Evolutionary conservation across 2,113 vertebrate species (phyloP).

Genomic region (Cathartes aura): DNA sequence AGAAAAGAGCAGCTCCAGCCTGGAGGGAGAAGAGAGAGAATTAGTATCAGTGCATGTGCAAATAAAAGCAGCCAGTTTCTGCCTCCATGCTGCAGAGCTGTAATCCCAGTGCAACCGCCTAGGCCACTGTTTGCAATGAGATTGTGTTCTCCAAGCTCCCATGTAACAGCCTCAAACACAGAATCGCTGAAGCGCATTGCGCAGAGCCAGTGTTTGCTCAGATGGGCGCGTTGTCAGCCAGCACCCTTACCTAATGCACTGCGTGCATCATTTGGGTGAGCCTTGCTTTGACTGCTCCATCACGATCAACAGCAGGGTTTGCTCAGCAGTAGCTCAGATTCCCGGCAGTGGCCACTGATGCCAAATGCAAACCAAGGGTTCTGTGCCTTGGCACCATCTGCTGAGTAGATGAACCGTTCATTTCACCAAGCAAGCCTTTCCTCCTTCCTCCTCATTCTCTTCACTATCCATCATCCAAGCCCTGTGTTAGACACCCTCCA

Average conservation of each 20-base stretch:
- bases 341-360: accelerated
- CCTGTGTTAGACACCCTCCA: neutral
- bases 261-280: accelerated
- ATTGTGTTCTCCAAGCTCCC: neutral
- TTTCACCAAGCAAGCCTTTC: neutral
- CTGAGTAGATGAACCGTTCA: neutral
- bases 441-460: neutral
- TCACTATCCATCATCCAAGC: neutral
- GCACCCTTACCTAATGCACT: neutral
- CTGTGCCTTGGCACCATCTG: neutral
- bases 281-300: neutral
- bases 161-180: accelerated
- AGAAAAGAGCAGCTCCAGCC: neutral
- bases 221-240: neutral
- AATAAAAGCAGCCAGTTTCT: neutral
- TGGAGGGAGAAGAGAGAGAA: neutral
- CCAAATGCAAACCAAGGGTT: neutral
- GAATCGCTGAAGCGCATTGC: accelerated
- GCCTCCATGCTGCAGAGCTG: neutral
- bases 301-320: neutral
- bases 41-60: neutral
- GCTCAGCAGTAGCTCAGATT: neutral
- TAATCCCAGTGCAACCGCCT: neutral
- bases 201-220: neutral
- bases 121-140: neutral